A percentile compares a stretch with the other conserved stretches of the same genome.
Conservation (phyloP, 1,140 invertebrate species). For the Latrodectus geometricus region DNA sequence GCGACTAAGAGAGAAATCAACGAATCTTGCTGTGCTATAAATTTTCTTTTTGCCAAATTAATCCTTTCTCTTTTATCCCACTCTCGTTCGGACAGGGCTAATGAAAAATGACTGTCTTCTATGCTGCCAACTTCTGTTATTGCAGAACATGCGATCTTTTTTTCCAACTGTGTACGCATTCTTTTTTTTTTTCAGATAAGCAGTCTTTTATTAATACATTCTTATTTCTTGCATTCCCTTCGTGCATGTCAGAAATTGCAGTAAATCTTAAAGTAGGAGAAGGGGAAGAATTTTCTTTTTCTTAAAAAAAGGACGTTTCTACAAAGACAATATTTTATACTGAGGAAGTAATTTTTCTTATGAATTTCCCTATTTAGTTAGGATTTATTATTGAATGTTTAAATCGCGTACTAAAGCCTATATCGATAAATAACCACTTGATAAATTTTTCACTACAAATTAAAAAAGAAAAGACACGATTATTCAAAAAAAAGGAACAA, state of each 20-base stretch:
- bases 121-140: constrained; percentile 27
- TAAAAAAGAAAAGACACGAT: no score
- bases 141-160: not conserved
- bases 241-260: not conserved
- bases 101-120: constrained; percentile 25
- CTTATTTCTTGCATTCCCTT: not conserved
- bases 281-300: not conserved
- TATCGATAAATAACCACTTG: no score
- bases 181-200: constrained; percentile 11
- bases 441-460: no score
- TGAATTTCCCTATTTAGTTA: not conserved
- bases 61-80: not conserved
- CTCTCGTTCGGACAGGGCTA: not conserved
- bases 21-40: not conserved
- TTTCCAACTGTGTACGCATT: not conserved
- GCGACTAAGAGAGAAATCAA: not conserved
- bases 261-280: not conserved
- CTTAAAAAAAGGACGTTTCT: not conserved
- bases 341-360: constrained; percentile 3
- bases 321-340: not conserved
- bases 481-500: no score
- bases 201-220: constrained; percentile 36
- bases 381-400: not conserved
- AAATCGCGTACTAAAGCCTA: not conserved
- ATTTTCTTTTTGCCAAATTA: not conserved